Percentiles rank a stretch among this genome's conserved stretches.
Evolutionary conservation across 2,888 invertebrate genomes (phyloP).

Genomic region (Shargacucullia verbasci): DNA sequence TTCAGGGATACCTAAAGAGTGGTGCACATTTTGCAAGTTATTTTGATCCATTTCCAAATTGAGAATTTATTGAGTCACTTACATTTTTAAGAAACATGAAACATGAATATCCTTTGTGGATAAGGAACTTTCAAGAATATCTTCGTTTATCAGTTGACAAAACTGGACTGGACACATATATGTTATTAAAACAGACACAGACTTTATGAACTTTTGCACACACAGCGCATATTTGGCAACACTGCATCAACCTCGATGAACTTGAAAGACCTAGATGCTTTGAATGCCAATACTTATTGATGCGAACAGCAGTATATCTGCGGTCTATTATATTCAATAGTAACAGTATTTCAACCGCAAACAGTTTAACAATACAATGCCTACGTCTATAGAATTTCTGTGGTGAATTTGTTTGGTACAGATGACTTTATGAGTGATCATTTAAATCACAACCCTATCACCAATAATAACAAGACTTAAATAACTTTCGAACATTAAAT

Average conservation of each 20-base stretch:
- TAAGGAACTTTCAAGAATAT: too few species aligned
- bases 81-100: too few species aligned
- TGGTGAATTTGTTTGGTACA: conserved; percentile 27
- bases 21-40: conserved; percentile 6
- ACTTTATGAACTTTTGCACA: background rate
- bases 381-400: conserved; percentile 21
- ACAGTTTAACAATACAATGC: conserved; percentile 32
- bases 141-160: too few species aligned
- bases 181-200: too few species aligned
- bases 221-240: conserved; percentile 18
- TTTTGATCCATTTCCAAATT: background rate
- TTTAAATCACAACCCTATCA: conserved; percentile 3
- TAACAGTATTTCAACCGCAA: conserved; percentile 43
- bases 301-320: conserved; percentile 22
- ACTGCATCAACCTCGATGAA: conserved; percentile 5
- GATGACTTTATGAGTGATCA: conserved; percentile 9
- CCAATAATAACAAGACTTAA: background rate
- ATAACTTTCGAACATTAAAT: background rate
- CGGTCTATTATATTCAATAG: conserved; percentile 26
- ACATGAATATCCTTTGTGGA: too few species aligned
- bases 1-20: conserved; percentile 41
- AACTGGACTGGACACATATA: too few species aligned
- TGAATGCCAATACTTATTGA: conserved; percentile 7
- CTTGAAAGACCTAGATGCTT: conserved; percentile 18
- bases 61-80: too few species aligned